Evolutionary conservation across 2,113 vertebrate genomes (phyloP).

Genomic region (Phylloscopus whistleri): DNA sequence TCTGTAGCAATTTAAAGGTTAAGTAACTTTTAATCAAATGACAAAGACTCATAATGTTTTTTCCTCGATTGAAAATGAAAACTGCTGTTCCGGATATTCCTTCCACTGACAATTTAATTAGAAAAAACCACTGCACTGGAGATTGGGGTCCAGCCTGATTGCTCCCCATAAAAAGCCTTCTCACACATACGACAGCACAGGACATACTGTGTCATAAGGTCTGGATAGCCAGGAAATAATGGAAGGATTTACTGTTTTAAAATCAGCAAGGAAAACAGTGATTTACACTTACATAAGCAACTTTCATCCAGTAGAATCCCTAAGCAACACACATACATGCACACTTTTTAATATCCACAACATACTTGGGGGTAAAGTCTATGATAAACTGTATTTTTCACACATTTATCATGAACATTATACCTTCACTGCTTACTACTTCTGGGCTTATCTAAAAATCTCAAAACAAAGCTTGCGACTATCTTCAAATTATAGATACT

Average conservation of each 20-base stretch:
- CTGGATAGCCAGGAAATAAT: conserved; percentile 51
- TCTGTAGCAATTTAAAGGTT: conserved; percentile 74
- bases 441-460: not conserved
- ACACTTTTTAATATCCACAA: not conserved
- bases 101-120: conserved; percentile 64
- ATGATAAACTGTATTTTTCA: not conserved
- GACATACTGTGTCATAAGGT: conserved; percentile 34
- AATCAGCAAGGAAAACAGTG: conserved; percentile 50
- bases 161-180: conserved; percentile 64
- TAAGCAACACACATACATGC: not conserved
- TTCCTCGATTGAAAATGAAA: conserved; percentile 63
- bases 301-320: conserved; percentile 28
- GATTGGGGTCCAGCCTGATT: conserved; percentile 58
- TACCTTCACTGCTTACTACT: not conserved
- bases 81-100: conserved; percentile 54
- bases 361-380: not conserved
- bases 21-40: conserved; percentile 78
- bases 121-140: conserved; percentile 32
- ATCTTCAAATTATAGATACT: not conserved
- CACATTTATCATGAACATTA: not conserved
- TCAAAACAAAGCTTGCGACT: not conserved
- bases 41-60: conserved; percentile 71
- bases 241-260: conserved; percentile 57
- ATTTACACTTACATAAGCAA: conserved; percentile 63
- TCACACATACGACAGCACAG: conserved; percentile 16